Conservation (phyloP, 2,113 vertebrate species). For the Pipa parva region DNA sequence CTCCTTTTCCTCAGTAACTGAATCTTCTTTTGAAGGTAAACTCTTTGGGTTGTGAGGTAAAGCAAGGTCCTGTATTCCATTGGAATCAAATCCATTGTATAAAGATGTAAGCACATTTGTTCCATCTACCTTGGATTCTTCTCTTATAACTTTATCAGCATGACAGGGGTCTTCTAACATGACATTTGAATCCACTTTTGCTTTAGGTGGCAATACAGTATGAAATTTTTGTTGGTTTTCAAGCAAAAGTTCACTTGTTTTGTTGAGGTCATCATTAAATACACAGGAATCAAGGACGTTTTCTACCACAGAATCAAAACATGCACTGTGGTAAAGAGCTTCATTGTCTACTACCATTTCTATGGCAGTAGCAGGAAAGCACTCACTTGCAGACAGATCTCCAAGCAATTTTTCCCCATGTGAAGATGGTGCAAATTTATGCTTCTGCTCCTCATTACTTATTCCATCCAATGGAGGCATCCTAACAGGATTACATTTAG, state of each 20-base stretch:
- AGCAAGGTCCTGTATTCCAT: conserved; percentile 68
- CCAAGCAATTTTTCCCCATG: conserved; percentile 45
- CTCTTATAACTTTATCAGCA: conserved; percentile 54
- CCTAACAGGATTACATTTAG: conserved; percentile 41
- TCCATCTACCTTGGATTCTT: conserved; percentile 53
- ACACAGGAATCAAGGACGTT: conserved; percentile 59
- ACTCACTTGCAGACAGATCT: conserved; percentile 50
- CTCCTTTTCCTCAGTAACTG: conserved; percentile 95
- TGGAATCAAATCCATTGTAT: conserved; percentile 72
- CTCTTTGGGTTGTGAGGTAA: conserved; percentile 70
- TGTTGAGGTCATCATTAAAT: conserved; percentile 60
- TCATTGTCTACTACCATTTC: conserved; percentile 49
- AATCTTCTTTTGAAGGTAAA: conserved; percentile 93
- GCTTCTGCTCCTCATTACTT: conserved; percentile 45
- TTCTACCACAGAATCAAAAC: conserved; percentile 46
- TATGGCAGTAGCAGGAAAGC: conserved; percentile 48
- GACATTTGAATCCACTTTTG: conserved; percentile 45
- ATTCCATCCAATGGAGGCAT: conserved; percentile 47
- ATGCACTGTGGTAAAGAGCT: conserved; percentile 45
- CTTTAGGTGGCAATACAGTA: conserved; percentile 4
- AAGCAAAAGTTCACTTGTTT: conserved; percentile 53
- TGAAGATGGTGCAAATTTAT: conserved; percentile 48
- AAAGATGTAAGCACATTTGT: conserved; percentile 58
- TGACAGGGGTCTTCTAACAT: conserved; percentile 49
- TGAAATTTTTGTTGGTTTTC: conserved; percentile 56